Percentiles rank a stretch among this genome's conserved stretches.
Conservation (phyloP, 2,888 invertebrate genomes). For the Lasioglossum oenotherae region DNA sequence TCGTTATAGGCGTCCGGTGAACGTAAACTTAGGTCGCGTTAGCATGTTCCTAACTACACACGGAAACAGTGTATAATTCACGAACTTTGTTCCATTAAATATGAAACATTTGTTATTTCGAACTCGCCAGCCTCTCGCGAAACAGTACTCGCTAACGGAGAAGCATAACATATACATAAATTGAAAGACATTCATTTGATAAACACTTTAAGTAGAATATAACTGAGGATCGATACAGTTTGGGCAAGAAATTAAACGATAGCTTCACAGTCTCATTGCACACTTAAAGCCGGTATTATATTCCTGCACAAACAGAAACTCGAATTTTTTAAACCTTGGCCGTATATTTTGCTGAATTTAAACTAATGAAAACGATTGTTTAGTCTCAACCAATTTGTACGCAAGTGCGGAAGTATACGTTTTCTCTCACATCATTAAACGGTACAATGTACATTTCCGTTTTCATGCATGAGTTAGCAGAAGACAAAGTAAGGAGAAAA, state of each 20-base stretch:
- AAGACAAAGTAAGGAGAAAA: neutral
- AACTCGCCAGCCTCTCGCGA: neutral
- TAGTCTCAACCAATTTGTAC: too few relatives aligned
- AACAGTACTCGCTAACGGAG: neutral
- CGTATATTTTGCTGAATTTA: too few relatives aligned
- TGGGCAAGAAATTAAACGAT: too few relatives aligned
- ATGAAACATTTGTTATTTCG: neutral
- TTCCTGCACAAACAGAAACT: too few relatives aligned
- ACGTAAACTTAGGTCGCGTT: conserved; percentile 37
- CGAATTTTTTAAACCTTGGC: too few relatives aligned
- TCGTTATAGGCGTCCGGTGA: conserved; percentile 2
- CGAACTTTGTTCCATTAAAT: neutral
- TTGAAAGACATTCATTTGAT: too few relatives aligned
- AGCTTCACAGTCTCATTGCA: too few relatives aligned
- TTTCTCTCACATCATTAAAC: neutral
- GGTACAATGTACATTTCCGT: neutral
- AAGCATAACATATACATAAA: neutral
- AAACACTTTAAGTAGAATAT: too few relatives aligned
- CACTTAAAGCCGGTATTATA: too few relatives aligned
- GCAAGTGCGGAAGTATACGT: neutral
- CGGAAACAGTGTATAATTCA: neutral
- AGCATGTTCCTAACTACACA: neutral
- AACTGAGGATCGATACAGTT: too few relatives aligned
- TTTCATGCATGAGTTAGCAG: neutral
- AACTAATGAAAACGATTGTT: too few relatives aligned